Conservation (phyloP, 2,797 vertebrate genomes). For the Enteromius paludinosus region DNA sequence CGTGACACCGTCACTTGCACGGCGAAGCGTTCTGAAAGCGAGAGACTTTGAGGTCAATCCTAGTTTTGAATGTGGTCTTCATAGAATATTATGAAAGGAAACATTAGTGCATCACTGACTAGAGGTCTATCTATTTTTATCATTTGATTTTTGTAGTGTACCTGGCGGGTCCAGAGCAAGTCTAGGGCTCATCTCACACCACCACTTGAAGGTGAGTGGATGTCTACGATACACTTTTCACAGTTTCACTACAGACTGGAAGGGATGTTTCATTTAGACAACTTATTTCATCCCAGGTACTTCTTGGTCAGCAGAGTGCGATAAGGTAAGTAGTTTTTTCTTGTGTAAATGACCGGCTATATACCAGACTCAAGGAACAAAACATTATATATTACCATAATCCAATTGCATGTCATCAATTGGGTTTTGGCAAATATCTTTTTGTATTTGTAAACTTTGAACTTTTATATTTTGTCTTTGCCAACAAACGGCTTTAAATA, state of each 20-base stretch:
- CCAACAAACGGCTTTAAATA: not conserved
- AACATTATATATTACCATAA: not conserved
- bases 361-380: not conserved
- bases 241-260: not conserved
- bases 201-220: slow-evolving; percentile 45
- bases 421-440: not conserved
- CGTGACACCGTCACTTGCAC: not conserved
- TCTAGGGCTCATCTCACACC: not conserved
- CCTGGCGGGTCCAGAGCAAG: not conserved
- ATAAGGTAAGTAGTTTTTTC: slow-evolving; percentile 33
- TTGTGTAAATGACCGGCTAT: not conserved
- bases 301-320: slow-evolving; percentile 4
- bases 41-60: not conserved
- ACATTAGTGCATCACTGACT: not conserved
- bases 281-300: slow-evolving; percentile 38
- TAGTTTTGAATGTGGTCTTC: not conserved
- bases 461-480: not conserved
- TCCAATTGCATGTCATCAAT: not conserved
- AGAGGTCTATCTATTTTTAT: not conserved
- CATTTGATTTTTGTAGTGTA: slow-evolving; percentile 1
- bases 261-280: not conserved
- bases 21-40: not conserved
- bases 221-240: not conserved
- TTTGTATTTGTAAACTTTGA: not conserved
- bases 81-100: not conserved